These are phyloP conservation scores for Microtus richardsoni DNA, from an alignment of 2,113 vertebrate species.

Conservation along the genomic window DNA sequence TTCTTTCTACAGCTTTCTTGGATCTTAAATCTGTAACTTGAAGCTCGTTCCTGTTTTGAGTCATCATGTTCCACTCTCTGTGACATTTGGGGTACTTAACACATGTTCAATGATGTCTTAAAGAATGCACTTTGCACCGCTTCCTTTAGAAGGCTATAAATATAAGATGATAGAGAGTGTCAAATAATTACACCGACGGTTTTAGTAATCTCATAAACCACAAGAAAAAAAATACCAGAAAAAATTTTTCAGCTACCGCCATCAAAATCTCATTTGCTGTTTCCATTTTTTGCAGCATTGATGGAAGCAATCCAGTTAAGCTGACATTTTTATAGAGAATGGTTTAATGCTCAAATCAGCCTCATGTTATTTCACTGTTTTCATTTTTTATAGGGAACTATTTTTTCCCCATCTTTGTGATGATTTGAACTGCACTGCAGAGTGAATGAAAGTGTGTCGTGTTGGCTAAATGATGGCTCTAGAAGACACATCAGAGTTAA, in stretches of 20 bases:
- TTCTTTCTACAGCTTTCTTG: background rate
- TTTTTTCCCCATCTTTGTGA: slow-evolving; percentile 5
- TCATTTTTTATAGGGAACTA: slow-evolving; percentile 56
- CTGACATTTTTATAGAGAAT: slow-evolving; percentile 72
- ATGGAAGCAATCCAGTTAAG: slow-evolving; percentile 70
- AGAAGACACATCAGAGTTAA: slow-evolving; percentile 39
- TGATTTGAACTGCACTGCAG: slow-evolving; percentile 49
- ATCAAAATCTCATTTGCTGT: slow-evolving; percentile 71
- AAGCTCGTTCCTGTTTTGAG: slow-evolving; percentile 32
- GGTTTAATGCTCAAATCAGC: slow-evolving; percentile 72
- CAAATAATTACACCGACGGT: slow-evolving; percentile 58
- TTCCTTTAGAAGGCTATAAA: slow-evolving; percentile 73
- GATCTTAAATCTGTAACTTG: slow-evolving; percentile 28
- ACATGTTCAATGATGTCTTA: slow-evolving; percentile 56
- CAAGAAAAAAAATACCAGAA: slow-evolving; percentile 60
- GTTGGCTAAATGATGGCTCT: background rate
- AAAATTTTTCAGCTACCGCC: background rate
- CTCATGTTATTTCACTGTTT: slow-evolving; percentile 50
- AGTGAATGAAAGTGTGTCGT: slow-evolving; percentile 48
- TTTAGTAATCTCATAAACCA: slow-evolving; percentile 70
- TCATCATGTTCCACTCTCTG: slow-evolving; percentile 6
- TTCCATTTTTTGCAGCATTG: slow-evolving; percentile 65
- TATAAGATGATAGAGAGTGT: slow-evolving; percentile 70
- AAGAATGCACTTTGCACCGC: slow-evolving; percentile 60
- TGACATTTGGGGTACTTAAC: slow-evolving; percentile 53